These are phyloP conservation scores for Pedicia rivosa DNA, from an alignment of 2,888 invertebrate species.

Conservation along the genomic window DNA sequence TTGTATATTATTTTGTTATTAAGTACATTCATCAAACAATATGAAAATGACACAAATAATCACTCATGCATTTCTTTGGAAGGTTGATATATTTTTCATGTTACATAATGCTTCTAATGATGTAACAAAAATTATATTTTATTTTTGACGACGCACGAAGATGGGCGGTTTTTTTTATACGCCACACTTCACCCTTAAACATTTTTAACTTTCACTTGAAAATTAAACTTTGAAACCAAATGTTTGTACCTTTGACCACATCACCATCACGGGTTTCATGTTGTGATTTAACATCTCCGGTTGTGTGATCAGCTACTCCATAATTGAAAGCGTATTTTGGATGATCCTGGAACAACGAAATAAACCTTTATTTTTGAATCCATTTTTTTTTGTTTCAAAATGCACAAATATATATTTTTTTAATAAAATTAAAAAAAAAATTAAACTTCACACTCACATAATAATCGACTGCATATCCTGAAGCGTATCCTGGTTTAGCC, in stretches of 20 bases:
- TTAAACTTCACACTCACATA: constrained; percentile 34
- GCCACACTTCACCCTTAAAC: no score
- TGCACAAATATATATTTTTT: neutral
- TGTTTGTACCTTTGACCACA: constrained; percentile 49
- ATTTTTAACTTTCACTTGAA: no score
- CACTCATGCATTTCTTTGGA: no score
- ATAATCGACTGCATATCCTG: constrained; percentile 36
- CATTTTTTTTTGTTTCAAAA: neutral
- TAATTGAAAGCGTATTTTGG: constrained; percentile 47
- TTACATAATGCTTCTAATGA: no score
- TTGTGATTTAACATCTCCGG: constrained; percentile 43
- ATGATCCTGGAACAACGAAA: constrained; percentile 32
- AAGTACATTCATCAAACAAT: no score
- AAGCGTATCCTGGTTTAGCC: constrained; percentile 32
- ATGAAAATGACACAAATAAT: no score
- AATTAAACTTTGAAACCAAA: no score
- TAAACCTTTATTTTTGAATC: neutral
- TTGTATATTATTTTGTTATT: no score
- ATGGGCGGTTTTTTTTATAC: no score
- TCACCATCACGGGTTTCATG: constrained; percentile 47
- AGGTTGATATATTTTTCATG: no score
- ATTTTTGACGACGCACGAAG: no score
- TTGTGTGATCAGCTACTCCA: constrained; percentile 41
- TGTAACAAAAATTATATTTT: no score
- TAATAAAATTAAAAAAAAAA: neutral